phyloP scores from a whole-genome alignment of 1,140 invertebrate genomes.

The Phthorimaea operculella region DNA sequence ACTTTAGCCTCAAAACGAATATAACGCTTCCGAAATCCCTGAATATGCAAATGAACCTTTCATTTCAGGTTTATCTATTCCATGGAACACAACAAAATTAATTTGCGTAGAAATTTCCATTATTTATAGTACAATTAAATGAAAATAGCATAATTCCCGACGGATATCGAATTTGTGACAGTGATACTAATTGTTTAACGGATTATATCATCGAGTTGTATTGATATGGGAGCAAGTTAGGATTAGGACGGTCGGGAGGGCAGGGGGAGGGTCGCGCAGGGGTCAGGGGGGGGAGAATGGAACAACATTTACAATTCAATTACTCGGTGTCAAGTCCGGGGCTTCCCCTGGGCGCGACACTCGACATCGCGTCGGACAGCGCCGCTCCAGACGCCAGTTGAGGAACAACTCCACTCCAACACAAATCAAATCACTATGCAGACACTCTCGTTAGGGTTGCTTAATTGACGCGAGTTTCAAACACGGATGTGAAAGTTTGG shows the following conservation, averaged over 20 bases:
- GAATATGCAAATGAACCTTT: too few relatives aligned
- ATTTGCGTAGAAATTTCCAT: too few relatives aligned
- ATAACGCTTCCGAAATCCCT: too few relatives aligned
- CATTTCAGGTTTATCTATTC: too few relatives aligned
- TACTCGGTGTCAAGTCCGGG: neutral
- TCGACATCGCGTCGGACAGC: neutral
- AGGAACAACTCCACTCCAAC: neutral
- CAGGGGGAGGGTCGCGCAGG: neutral
- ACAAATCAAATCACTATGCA: neutral
- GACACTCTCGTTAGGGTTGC: neutral
- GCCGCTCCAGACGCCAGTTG: neutral
- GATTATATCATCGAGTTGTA: neutral
- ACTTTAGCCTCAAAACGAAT: too few relatives aligned
- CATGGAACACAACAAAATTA: too few relatives aligned
- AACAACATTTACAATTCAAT: neutral
- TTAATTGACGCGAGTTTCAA: neutral
- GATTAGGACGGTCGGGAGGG: neutral
- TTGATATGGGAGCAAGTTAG: neutral
- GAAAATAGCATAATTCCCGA: neutral
- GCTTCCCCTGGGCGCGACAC: neutral
- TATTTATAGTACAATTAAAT: too few relatives aligned
- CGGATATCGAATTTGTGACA: neutral
- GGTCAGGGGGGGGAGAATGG: too few relatives aligned
- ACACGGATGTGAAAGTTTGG: neutral
- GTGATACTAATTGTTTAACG: neutral